Conservation (phyloP, 1,140 invertebrate genomes). For the Drosophila insularis region DNA sequence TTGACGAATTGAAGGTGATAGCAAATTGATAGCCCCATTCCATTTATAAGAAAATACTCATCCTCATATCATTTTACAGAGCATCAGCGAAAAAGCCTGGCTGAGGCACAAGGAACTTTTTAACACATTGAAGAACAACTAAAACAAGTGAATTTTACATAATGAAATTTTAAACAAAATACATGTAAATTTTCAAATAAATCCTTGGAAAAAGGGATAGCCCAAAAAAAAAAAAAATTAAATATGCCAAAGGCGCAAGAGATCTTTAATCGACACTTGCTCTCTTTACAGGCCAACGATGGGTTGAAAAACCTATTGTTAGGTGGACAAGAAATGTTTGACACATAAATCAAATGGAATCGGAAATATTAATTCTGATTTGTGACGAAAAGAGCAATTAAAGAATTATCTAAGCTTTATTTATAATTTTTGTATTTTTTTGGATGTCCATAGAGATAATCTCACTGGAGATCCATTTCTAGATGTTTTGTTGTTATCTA, state of each 20-base stretch:
- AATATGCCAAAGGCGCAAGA: too few species aligned
- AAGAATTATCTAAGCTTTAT: neutral
- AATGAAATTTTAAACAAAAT: neutral
- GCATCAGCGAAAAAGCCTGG: conserved; percentile 49
- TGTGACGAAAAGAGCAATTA: too few species aligned
- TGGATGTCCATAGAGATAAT: neutral
- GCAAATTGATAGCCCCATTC: neutral
- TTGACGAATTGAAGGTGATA: conserved; percentile 55
- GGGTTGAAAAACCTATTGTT: too few species aligned
- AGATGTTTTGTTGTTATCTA: neutral
- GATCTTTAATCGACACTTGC: neutral
- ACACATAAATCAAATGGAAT: too few species aligned
- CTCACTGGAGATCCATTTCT: neutral
- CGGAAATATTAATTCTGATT: too few species aligned
- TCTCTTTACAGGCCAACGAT: neutral
- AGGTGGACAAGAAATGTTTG: too few species aligned
- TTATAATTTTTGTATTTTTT: neutral
- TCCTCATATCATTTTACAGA: conserved; percentile 39
- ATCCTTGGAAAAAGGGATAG: neutral
- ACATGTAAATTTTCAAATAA: neutral
- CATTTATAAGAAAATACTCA: conserved; percentile 51
- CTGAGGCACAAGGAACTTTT: conserved; percentile 29
- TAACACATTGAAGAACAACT: neutral
- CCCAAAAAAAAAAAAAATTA: neutral
- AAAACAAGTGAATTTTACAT: neutral